Evolutionary conservation across 2,888 invertebrate genomes (phyloP).

Genomic region (Allacma fusca): DNA sequence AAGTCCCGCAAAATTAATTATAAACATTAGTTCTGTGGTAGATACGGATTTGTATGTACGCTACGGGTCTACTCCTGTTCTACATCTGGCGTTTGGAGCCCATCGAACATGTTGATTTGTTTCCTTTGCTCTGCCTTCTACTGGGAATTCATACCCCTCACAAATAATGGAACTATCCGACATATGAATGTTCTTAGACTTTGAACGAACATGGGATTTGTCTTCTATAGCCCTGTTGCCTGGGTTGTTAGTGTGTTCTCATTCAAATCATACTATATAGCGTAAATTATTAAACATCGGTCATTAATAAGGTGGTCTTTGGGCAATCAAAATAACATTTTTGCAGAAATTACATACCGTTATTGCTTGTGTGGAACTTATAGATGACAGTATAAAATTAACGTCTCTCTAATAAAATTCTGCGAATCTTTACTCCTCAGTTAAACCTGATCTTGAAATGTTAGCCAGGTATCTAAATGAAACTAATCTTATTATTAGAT

Average conservation of each 20-base stretch:
- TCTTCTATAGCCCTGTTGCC: constrained; percentile 51
- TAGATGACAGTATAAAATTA: too few species aligned
- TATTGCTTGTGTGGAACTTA: too few species aligned
- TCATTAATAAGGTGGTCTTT: too few species aligned
- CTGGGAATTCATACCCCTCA: constrained; percentile 67
- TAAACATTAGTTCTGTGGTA: constrained; percentile 69
- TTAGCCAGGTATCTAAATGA: too few species aligned
- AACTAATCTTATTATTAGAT: too few species aligned
- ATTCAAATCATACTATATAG: too few species aligned
- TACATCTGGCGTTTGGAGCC: constrained; percentile 69
- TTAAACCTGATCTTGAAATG: too few species aligned
- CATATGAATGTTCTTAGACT: constrained; percentile 17
- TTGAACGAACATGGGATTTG: constrained; percentile 24
- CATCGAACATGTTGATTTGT: constrained; percentile 73
- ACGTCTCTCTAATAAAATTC: too few species aligned
- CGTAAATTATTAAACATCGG: too few species aligned
- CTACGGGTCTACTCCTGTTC: constrained; percentile 69
- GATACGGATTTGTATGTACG: constrained; percentile 66
- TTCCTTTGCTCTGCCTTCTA: constrained; percentile 71
- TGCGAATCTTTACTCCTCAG: too few species aligned
- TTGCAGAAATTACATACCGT: too few species aligned
- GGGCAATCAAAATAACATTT: too few species aligned
- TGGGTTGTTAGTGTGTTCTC: constrained; percentile 59
- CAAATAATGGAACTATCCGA: constrained; percentile 67
- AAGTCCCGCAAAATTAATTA: constrained; percentile 68